Evolutionary conservation across 2,888 invertebrate species (phyloP), one percentile per base, ranked within the genome.

Genomic region (Malthinus seriepunctatus): DNA sequence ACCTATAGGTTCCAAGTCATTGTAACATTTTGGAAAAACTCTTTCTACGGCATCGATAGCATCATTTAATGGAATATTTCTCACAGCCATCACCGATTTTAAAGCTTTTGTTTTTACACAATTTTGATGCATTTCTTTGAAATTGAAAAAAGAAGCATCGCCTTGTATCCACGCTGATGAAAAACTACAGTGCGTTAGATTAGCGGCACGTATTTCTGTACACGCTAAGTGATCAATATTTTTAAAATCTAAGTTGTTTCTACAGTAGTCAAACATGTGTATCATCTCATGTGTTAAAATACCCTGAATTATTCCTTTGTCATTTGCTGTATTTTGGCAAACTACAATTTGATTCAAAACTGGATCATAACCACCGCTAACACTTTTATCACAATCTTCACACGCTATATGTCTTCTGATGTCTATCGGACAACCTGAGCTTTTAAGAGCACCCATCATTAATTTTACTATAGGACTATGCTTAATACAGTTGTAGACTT

Each of bases 261-360:
- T 85, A 75, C 97, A 97, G 74, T 87, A 91, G 77, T 97, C 97
- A 73, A 95, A 97, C 93, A 97, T 96, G 76, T 97, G 97, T 45
- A 97, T 89, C 85, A 97, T 86, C 79, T 97, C 97, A 71, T 97
- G 97, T 0, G 90, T 87, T 38, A 97, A 75, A 0, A 95, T 90
- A 14, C 89, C 90, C 74, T 91, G 90, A 0, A 93, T 86, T 76
- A 88, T 82, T 8, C 86, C 86, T 72, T 87, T 82, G 23, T 81
- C 83, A 12, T 78, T 83, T 0, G 89, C 88, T 54, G 87, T 88
- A 78, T 97, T 97, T 74, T 96, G 93, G 70, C 97, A 97, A 1
- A 97, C 84, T 0, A 97, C 90, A 62, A 97, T 88, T 80, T 95
- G 94, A 79, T 95, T 94, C 15, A 88, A 75, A 64, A 87, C 82